Percentiles rank a stretch among this genome's conserved stretches.
These are phyloP conservation scores for Drosophila villosipedis DNA, from an alignment of 2,888 invertebrate genomes.

Conservation along the genomic window DNA sequence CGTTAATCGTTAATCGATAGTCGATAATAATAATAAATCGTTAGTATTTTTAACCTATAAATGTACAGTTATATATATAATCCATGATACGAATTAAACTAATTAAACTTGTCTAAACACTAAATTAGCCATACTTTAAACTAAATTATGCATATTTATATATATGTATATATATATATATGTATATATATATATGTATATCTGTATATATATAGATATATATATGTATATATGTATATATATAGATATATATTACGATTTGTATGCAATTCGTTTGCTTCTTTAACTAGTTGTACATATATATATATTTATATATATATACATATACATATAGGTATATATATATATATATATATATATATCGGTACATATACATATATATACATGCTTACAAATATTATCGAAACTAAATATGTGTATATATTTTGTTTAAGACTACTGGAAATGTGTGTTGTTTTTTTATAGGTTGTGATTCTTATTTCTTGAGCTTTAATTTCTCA, in stretches of 20 bases:
- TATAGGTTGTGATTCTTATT: slow-evolving; percentile 18
- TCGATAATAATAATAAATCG: background rate
- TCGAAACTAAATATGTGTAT: slow-evolving; percentile 26
- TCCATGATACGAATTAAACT: slow-evolving; percentile 47
- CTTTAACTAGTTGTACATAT: slow-evolving; percentile 19
- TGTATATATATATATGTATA: slow-evolving; percentile 15
- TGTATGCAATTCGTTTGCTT: slow-evolving; percentile 43
- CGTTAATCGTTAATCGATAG: slow-evolving; percentile 12
- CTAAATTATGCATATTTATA: slow-evolving; percentile 13
- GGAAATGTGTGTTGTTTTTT: slow-evolving; percentile 56
- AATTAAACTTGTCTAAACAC: slow-evolving; percentile 37
- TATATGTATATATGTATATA: slow-evolving; percentile 14
- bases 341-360: slow-evolving; percentile 18
- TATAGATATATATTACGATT: slow-evolving; percentile 33
- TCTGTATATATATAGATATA: slow-evolving; percentile 12
- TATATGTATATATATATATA: slow-evolving; percentile 11
- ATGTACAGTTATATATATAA: slow-evolving; percentile 15
- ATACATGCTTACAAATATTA: slow-evolving; percentile 13
- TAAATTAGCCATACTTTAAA: slow-evolving; percentile 48
- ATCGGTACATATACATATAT: background rate
- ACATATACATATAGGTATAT: background rate
- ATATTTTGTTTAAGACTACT: slow-evolving; percentile 41
- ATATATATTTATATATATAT: too few species aligned
- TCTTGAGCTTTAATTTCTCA: slow-evolving; percentile 8
- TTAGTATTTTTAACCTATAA: slow-evolving; percentile 10